Evolutionary conservation across 1,140 invertebrate species (phyloP), one percentile per base, ranked within the genome.

Genomic region (Drosophila novamexicana): DNA sequence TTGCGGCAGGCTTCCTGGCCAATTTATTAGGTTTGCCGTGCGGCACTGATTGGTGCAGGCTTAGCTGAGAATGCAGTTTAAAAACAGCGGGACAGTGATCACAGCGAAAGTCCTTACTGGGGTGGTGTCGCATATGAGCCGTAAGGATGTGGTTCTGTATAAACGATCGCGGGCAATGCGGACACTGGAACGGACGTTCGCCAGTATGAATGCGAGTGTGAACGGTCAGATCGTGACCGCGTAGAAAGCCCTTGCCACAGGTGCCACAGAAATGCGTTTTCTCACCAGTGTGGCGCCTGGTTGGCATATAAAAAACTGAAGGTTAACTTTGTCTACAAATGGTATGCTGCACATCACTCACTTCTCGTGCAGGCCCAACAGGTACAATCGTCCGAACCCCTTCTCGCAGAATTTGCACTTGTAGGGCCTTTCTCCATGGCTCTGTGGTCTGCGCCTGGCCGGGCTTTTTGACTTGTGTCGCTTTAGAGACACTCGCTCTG

Each of bases 131-230:
- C 16, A 52, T 29, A 39, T 71, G 68, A 9, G 52, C 52, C 37
- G 29, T 49, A 2, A 71, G 44, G 3, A 72, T 29, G n/a, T 76
- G 69, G 12, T 72, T 76, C 2, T 59, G 50, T 10, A 72, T 36
- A 42, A 66, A 76, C 0, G 57, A 32, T n/a, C 44, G 47, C 6
- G 69, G 56, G 10, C 74, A 77, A 2, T 61, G 44, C 6, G 44
- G 50, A 10, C 74, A 77, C 36, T 77, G 37, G 5, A 67, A 77
- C 7, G 67, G 72, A 9, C 70, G 74, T 53, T 73, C 70, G 2
- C 63, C 63, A 9, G 74, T 77, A 16, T 77, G 74, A 18, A 16
- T 22, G 0, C 70, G 57, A 22, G 36, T 77, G 44, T 77, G 74
- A 52, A 67, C 61, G 18, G 14, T 77, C 1, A 77, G 34, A 58